Conservation (phyloP, 2,888 invertebrate species). For the Noctua janthina region DNA sequence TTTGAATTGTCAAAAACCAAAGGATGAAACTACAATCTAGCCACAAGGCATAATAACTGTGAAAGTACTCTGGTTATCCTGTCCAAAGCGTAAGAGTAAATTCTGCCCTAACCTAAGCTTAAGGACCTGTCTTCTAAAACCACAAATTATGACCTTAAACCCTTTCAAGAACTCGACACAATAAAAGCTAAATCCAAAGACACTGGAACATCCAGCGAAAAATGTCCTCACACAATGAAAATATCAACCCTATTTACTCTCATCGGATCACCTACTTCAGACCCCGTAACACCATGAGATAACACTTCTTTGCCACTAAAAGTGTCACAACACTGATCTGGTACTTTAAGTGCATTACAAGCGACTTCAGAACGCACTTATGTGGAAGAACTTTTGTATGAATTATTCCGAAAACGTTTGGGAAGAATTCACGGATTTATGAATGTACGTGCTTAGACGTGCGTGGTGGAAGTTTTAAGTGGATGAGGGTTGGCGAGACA, state of each 20-base stretch:
- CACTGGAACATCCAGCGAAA: not conserved
- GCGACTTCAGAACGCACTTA: slow-evolving; percentile 60
- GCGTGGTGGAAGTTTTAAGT: slow-evolving; percentile 46
- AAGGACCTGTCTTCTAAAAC: not conserved
- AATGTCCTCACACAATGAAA: slow-evolving; percentile 6
- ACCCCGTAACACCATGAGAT: slow-evolving; percentile 3
- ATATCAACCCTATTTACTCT: not conserved
- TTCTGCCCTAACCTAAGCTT: not conserved
- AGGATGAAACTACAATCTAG: not conserved
- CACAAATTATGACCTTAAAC: slow-evolving; percentile 17
- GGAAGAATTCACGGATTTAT: slow-evolving; percentile 78
- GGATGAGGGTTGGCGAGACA: not conserved
- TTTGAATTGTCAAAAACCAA: not conserved
- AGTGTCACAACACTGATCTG: slow-evolving; percentile 44
- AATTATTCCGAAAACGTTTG: slow-evolving; percentile 77
- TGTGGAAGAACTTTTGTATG: slow-evolving; percentile 73
- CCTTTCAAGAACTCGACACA: slow-evolving; percentile 12
- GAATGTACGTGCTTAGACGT: slow-evolving; percentile 73
- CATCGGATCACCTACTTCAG: slow-evolving; percentile 10
- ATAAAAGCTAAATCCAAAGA: not conserved
- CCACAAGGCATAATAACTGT: not conserved
- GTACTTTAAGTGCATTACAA: slow-evolving; percentile 65
- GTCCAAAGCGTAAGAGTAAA: not conserved
- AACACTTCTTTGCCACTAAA: slow-evolving; percentile 37
- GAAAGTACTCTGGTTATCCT: not conserved